Percentiles rank a stretch among this genome's conserved stretches.
These are phyloP conservation scores for Tragelaphus scriptus DNA, from an alignment of 2,113 vertebrate species.

Conservation along the genomic window DNA sequence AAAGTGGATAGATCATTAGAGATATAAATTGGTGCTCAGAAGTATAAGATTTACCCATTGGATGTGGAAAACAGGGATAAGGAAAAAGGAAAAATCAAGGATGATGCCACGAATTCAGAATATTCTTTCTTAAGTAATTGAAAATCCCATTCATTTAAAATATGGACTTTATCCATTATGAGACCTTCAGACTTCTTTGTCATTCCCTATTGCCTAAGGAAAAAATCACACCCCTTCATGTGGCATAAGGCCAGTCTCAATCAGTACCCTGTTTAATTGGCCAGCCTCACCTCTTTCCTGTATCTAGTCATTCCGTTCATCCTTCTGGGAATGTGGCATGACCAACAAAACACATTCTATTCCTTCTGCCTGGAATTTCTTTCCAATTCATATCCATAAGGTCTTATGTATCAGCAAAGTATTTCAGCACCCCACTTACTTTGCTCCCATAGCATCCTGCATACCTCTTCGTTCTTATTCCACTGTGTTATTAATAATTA, in stretches of 20 bases:
- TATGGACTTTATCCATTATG: not conserved
- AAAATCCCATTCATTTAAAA: not conserved
- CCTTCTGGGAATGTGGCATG: not conserved
- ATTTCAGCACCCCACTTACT: not conserved
- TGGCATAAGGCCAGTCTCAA: too few species aligned
- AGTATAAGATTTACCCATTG: not conserved
- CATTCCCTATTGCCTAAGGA: not conserved
- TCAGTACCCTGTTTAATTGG: not conserved
- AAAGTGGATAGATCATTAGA: not conserved
- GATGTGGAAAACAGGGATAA: not conserved
- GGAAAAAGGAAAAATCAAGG: not conserved
- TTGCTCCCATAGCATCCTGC: not conserved
- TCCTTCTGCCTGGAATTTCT: not conserved
- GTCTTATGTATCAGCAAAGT: too few species aligned
- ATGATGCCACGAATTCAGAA: not conserved
- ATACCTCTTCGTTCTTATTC: not conserved
- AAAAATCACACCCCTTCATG: not conserved
- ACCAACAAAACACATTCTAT: not conserved
- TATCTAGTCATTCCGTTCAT: not conserved
- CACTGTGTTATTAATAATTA: not conserved
- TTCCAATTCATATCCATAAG: not conserved
- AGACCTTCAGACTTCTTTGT: not conserved
- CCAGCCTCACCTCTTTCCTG: not conserved
- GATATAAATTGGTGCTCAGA: not conserved
- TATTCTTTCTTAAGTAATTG: not conserved